Evolutionary conservation across 2,888 invertebrate genomes (phyloP), one percentile per base, ranked within the genome.

Genomic region (Diaphora mendica): DNA sequence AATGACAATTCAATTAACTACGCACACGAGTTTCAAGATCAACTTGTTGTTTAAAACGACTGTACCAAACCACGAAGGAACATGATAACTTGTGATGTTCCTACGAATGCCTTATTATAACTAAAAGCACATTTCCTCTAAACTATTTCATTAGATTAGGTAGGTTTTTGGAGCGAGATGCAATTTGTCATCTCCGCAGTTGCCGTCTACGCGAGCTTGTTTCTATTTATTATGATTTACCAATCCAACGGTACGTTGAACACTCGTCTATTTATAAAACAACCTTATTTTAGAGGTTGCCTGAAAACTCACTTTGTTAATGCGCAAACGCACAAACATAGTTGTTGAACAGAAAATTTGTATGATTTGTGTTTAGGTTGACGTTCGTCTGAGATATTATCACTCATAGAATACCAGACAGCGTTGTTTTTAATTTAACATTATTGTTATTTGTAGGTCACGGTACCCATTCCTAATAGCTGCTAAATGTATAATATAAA

Each of bases 141-240:
- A 26, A 59, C 59, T 59, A 26, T 59, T 26, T 59, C 26, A 26
- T 30, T 23, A 20, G 68, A 13, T 30, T 23, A 20, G 68, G 51
- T 23, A 20, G 17, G 20, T 68, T 48, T 64, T 20, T 44, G 42
- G 62, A 15, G n/a, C 35, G 30, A 74, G 66, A 39, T 71, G 71
- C 75, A 66, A 42, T 72, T 73, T 82, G 83, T 81, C 82, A 77
- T 73, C 73, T 79, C 75, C 81, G 66, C 68, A 74, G 75, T 79
- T 72, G 79, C 85, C 78, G 33, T 89, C 85, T 81, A 87, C 88
- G 86, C 85, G 79, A 76, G 75, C 77, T 78, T 82, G 86, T 85
- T 84, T 90, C 88, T 92, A 91, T 92, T 91, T 91, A 91, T 88
- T 91, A 88, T 90, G 85, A 88, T 90, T 90, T 89, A 89, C 90